phyloP scores from a whole-genome alignment of 2,888 invertebrate genomes.

The Celastrina argiolus region DNA sequence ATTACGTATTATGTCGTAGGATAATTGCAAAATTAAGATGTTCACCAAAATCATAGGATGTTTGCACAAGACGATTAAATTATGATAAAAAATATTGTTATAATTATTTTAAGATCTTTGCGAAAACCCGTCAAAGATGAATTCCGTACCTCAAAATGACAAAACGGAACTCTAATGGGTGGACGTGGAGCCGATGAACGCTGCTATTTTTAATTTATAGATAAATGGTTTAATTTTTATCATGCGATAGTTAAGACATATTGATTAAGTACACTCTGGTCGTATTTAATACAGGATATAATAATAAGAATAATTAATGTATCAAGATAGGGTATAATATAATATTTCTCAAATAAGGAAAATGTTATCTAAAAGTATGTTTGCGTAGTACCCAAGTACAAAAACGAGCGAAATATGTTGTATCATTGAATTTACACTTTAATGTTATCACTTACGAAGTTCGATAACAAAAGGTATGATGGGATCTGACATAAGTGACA shows the following conservation, averaged over 20 bases:
- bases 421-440: neutral
- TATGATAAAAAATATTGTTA: too few relatives aligned
- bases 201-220: neutral
- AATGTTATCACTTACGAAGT: too few relatives aligned
- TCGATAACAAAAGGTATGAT: too few relatives aligned
- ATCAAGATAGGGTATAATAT: neutral
- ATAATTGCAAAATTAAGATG: too few relatives aligned
- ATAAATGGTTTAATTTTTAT: neutral
- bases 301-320: neutral
- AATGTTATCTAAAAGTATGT: neutral
- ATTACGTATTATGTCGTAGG: too few relatives aligned
- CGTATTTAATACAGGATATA: neutral
- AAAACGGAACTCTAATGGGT: too few relatives aligned
- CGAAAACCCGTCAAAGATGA: too few relatives aligned
- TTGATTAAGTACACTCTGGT: neutral
- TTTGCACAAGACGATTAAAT: too few relatives aligned
- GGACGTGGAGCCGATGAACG: neutral
- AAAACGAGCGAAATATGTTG: neutral
- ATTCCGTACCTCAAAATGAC: too few relatives aligned
- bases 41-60: too few relatives aligned
- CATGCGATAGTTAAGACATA: neutral
- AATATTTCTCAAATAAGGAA: conserved; percentile 5
- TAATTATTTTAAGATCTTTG: too few relatives aligned
- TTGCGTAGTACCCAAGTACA: neutral
- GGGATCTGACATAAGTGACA: too few relatives aligned